These are phyloP conservation scores for Chrosomus eos DNA, from an alignment of 2,797 vertebrate species.

Conservation along the genomic window DNA sequence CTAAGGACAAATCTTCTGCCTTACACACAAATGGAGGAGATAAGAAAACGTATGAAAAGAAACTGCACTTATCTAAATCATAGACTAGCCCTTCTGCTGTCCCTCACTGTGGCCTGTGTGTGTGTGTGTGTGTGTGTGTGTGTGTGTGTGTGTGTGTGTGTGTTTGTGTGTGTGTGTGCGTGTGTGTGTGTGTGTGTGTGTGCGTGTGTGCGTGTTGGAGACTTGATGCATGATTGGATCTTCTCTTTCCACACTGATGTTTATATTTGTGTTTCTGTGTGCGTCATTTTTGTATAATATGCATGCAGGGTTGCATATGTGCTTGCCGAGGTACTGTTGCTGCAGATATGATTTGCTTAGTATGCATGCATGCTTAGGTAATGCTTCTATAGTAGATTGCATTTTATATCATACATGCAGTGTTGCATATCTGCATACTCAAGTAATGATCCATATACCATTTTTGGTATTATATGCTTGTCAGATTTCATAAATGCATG, in stretches of 20 bases:
- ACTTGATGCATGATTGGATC: neutral
- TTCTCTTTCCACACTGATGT: neutral
- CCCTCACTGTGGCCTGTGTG: slow-evolving; percentile 68
- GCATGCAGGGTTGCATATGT: neutral
- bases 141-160: neutral
- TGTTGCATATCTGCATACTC: slow-evolving; percentile 5
- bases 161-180: neutral
- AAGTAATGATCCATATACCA: neutral
- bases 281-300: slow-evolving; percentile 15
- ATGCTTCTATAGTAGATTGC: neutral
- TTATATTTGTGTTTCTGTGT: slow-evolving; percentile 22
- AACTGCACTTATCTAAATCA: slow-evolving; percentile 93
- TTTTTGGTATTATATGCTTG: neutral
- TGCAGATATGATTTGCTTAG: slow-evolving; percentile 5
- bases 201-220: neutral
- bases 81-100: slow-evolving; percentile 78
- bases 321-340: slow-evolving; percentile 6
- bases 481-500: neutral
- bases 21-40: slow-evolving; percentile 85
- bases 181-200: slow-evolving; percentile 5
- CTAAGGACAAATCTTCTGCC: slow-evolving; percentile 87
- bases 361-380: neutral
- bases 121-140: slow-evolving; percentile 29
- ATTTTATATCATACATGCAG: slow-evolving; percentile 7
- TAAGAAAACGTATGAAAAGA: slow-evolving; percentile 92